Percentiles rank a stretch among this genome's conserved stretches.
phyloP scores from a whole-genome alignment of 2,888 invertebrate genomes.

The Aromia moschata region DNA sequence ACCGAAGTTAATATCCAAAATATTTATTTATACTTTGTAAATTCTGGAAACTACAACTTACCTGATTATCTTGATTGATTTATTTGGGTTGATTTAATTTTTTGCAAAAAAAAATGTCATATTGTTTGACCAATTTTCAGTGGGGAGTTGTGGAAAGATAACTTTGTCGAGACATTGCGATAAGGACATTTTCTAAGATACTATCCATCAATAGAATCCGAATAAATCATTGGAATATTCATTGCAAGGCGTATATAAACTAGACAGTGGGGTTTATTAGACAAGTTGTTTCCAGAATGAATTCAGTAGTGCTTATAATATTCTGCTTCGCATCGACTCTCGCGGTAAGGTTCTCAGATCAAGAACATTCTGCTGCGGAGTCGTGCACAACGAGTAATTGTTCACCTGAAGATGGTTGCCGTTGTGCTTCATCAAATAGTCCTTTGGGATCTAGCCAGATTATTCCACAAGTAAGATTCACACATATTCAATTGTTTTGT shows the following conservation, averaged over 20 bases:
- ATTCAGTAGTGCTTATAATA: neutral
- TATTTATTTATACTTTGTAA: too few relatives aligned
- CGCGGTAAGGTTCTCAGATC: too few relatives aligned
- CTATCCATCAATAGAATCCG: neutral
- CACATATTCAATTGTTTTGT: too few relatives aligned
- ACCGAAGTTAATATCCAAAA: too few relatives aligned
- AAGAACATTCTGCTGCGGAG: neutral
- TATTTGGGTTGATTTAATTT: too few relatives aligned
- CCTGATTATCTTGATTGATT: too few relatives aligned
- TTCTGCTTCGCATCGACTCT: neutral
- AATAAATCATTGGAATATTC: too few relatives aligned
- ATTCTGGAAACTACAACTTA: too few relatives aligned
- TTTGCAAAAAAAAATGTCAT: too few relatives aligned
- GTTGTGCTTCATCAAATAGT: neutral
- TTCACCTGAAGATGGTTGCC: neutral
- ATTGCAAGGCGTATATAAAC: neutral
- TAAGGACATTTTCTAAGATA: neutral
- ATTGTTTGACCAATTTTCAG: too few relatives aligned
- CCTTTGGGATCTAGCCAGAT: neutral
- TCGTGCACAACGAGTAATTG: neutral
- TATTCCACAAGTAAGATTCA: neutral
- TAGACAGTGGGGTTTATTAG: neutral
- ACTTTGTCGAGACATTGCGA: neutral
- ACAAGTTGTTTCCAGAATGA: neutral
- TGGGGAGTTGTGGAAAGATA: too few relatives aligned